Evolutionary conservation across 2,888 invertebrate genomes (phyloP).

Genomic region (Drosophila stalkeri): DNA sequence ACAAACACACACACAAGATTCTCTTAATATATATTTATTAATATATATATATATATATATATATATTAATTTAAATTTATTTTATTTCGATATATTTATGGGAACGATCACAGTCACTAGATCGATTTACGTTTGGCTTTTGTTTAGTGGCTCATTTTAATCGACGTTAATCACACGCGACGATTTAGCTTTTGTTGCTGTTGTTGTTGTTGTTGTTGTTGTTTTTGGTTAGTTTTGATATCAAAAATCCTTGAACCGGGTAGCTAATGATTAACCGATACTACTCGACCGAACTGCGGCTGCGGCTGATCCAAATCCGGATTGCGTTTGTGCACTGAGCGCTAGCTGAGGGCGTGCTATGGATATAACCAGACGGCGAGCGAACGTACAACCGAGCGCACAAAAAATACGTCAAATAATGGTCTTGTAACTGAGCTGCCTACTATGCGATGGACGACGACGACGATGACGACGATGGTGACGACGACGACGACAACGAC

Average conservation of each 20-base stretch:
- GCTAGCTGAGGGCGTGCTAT: constrained; percentile 65
- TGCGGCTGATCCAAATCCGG: constrained; percentile 67
- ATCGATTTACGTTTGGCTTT: constrained; percentile 5
- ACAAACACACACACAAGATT: constrained; percentile 17
- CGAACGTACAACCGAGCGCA: constrained; percentile 72
- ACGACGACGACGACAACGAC: constrained; percentile 12
- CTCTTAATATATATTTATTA: constrained; percentile 1
- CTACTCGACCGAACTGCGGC: constrained; percentile 32
- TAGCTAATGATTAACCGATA: constrained; percentile 73
- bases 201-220: neutral
- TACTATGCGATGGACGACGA: constrained; percentile 73
- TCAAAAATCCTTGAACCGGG: constrained; percentile 36
- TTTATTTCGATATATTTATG: neutral
- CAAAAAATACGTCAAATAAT: constrained; percentile 82
- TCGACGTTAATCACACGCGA: constrained; percentile 29
- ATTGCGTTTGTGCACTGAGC: constrained; percentile 50
- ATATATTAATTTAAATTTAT: neutral
- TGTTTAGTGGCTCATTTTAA: constrained; percentile 27
- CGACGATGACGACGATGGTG: constrained; percentile 21
- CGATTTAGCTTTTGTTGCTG: neutral
- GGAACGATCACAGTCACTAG: constrained; percentile 50
- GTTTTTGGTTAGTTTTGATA: constrained; percentile 11
- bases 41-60: neutral
- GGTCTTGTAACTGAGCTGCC: constrained; percentile 83
- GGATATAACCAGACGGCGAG: constrained; percentile 59